Base-by-base conservation (phyloP, 2,113 vertebrate genomes). In the Myotis lucifugus region DNA sequence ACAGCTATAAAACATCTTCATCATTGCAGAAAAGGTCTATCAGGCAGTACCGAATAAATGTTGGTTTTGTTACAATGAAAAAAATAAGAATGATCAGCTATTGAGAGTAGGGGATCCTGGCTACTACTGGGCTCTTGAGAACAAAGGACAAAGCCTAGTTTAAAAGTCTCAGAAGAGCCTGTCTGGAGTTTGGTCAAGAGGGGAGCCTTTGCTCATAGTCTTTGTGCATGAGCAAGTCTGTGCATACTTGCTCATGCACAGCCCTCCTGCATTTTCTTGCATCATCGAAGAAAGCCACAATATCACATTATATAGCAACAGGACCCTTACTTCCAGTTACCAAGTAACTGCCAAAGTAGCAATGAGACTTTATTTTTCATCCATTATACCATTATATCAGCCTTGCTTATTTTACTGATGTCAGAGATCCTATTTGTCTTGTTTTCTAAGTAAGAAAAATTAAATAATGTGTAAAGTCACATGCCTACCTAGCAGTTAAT, bases 381-480 rank as follows among this genome's bases (percentile, higher is more conserved):
- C 6, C 3, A 29, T 23, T 66, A 48, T 32, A 40, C 2, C 1
- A 74, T 9, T 0, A 61, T 61, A 27, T 0, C 50, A n/a, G 42
- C 1, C 2, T 89, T 76, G 12, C 5, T 69, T 69, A 48, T 40
- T 10, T 19, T n/a, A 11, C 15, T 42, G 14, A 81, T 21, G 72
- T 4, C 4, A 42, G 32, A 61, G 4, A 94, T n/a, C 8, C 6
- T n/a, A n/a, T n/a, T 18, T 67, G 11, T 9, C 6, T 78, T 52
- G 67, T 34, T 73, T 59, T 81, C 29, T 27, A 87, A 87, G 34
- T 69, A 32, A 73, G 15, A 61, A 90, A 93, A 2, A 64, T n/a
- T 48, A 78, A 78, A 78, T 81, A 78, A 84, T 54, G 3, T 77
- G 4, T 64, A 54, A 18, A 40, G 6, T 76, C 32, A 52, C 8